A percentile compares a stretch with the other conserved stretches of the same genome.
Evolutionary conservation across 2,113 vertebrate species (phyloP).

Genomic region (Coregonus clupeaformis): DNA sequence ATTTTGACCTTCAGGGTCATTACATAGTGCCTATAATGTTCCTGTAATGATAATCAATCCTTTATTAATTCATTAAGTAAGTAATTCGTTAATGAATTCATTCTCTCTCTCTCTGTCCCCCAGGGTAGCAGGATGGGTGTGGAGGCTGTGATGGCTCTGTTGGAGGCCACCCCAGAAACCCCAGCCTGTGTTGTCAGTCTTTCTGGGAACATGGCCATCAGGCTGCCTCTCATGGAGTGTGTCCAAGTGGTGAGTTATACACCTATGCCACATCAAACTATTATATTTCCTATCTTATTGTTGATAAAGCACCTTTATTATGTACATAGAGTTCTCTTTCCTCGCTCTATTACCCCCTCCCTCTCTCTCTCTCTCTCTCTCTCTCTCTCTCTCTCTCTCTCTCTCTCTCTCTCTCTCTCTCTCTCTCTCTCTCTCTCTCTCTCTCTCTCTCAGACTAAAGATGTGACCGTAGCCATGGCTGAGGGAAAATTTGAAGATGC

Average conservation of each 20-base stretch:
- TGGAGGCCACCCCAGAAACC: conserved; percentile 89
- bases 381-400: too few relatives aligned
- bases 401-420: too few relatives aligned
- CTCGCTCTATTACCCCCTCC: neutral
- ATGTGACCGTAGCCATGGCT: conserved; percentile 87
- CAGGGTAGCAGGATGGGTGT: conserved; percentile 95
- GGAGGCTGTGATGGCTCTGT: conserved; percentile 90
- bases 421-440: too few relatives aligned
- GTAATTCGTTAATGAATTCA: too few relatives aligned
- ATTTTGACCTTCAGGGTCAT: neutral
- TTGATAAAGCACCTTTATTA: neutral
- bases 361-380: too few relatives aligned
- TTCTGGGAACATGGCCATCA: conserved; percentile 91
- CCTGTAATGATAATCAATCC: neutral
- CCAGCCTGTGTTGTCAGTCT: conserved; percentile 93
- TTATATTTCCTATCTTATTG: neutral
- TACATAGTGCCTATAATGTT: too few relatives aligned
- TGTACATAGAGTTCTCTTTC: neutral
- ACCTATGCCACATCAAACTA: neutral
- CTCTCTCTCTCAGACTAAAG: conserved; percentile 83
- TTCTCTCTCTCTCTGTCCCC: neutral
- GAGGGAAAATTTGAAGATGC: conserved; percentile 86
- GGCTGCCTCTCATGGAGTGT: conserved; percentile 95
- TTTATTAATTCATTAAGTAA: too few relatives aligned
- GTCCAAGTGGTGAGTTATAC: conserved; percentile 86